These are phyloP conservation scores for Seira sanloemensis DNA, from an alignment of 2,888 invertebrate genomes.

Conservation along the genomic window DNA sequence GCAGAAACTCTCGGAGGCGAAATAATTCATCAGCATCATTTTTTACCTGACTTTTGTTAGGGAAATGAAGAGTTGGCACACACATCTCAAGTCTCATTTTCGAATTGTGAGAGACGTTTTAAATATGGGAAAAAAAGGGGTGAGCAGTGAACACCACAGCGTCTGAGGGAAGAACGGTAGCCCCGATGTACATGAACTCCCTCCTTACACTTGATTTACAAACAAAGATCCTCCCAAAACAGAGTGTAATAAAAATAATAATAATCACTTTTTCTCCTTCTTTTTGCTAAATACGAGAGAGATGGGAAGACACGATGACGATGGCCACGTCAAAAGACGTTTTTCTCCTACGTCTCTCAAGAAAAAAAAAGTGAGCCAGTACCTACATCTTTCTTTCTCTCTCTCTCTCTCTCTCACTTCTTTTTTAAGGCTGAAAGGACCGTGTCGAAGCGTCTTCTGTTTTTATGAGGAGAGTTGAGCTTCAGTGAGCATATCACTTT, in stretches of 20 bases:
- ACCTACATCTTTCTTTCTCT: neutral
- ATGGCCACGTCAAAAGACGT: neutral
- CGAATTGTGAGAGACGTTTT: neutral
- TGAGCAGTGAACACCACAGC: no score
- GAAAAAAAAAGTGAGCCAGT: neutral
- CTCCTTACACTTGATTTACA: slow-evolving; percentile 42
- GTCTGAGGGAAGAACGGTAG: neutral
- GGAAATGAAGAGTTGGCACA: slow-evolving; percentile 34
- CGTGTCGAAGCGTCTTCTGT: slow-evolving; percentile 16
- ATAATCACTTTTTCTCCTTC: slow-evolving; percentile 50
- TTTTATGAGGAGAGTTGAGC: slow-evolving; percentile 14
- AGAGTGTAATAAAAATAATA: slow-evolving; percentile 46
- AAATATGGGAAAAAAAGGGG: slow-evolving; percentile 16
- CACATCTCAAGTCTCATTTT: no score
- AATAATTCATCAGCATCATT: slow-evolving; percentile 31
- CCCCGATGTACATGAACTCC: neutral
- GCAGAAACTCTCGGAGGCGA: slow-evolving; percentile 50
- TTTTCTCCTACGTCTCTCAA: slow-evolving; percentile 45
- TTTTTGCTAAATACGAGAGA: neutral
- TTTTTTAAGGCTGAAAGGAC: no score
- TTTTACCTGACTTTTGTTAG: slow-evolving; percentile 44
- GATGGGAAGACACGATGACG: slow-evolving; percentile 6
- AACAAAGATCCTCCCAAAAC: slow-evolving; percentile 49
- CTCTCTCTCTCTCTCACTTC: neutral
- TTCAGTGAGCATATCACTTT: slow-evolving; percentile 27